A percentile compares a stretch with the other conserved stretches of the same genome.
Conservation (phyloP, 2,113 vertebrate genomes). For the Grammomys surdaster region DNA sequence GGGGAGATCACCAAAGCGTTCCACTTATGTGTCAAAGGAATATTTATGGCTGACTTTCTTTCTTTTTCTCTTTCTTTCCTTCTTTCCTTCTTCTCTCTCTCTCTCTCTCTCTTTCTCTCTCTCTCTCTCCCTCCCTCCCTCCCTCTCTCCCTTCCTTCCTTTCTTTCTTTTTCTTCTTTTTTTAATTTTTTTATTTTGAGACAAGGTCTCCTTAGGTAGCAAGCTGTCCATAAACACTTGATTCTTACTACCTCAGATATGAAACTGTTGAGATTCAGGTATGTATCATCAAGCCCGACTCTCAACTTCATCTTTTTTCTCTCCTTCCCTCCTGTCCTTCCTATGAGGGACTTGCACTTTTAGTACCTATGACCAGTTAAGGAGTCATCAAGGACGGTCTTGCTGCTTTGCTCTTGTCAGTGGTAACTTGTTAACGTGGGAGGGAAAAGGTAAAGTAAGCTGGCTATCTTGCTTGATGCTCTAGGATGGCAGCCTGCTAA, state of each 20-base stretch:
- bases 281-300: background rate
- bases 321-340: background rate
- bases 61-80: background rate
- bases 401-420: slow-evolving; percentile 53
- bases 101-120: too few species aligned
- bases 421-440: slow-evolving; percentile 40
- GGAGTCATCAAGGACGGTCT: slow-evolving; percentile 59
- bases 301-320: background rate
- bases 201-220: background rate
- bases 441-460: background rate
- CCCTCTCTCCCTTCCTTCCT: too few species aligned
- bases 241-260: background rate
- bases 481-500: background rate
- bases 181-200: background rate
- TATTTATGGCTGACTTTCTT: background rate
- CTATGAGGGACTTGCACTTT: slow-evolving; percentile 7
- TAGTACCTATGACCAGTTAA: slow-evolving; percentile 48
- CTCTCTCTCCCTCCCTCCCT: accelerated
- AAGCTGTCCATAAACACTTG: background rate
- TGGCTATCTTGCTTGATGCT: slow-evolving; percentile 30
- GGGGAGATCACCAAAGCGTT: background rate
- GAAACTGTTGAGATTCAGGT: background rate
- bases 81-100: too few species aligned
- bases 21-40: slow-evolving; percentile 44
- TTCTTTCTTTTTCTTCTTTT: too few species aligned